Conservation (phyloP, 2,113 vertebrate genomes). For the Rissa tridactyla region DNA sequence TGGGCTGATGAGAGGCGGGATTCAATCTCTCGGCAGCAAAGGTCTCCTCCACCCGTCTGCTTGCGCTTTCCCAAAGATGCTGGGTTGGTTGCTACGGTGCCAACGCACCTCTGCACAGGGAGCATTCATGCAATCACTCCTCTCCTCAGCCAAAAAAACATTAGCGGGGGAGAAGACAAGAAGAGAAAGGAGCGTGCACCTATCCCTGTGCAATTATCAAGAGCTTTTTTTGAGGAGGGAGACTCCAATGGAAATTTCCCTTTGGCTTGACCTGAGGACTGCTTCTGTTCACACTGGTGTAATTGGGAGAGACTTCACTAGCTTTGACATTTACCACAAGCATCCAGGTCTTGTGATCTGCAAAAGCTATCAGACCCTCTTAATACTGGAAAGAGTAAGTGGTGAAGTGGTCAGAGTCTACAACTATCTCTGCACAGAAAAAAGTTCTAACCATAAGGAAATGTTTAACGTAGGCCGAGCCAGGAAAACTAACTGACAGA, state of each 20-base stretch:
- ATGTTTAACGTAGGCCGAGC: not conserved
- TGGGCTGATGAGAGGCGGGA: not conserved
- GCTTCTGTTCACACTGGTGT: not conserved
- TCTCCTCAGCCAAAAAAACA: not conserved
- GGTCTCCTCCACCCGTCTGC: not conserved
- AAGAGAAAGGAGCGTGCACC: not conserved
- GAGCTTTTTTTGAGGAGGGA: not conserved
- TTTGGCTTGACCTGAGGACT: not conserved
- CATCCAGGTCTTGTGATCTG: rapidly evolving
- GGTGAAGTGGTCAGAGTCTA: not conserved
- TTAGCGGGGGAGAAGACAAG: not conserved
- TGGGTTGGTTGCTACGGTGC: not conserved
- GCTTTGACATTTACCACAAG: not conserved
- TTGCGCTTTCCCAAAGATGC: not conserved
- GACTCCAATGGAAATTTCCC: not conserved
- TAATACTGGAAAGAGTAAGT: not conserved
- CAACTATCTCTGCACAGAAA: not conserved
- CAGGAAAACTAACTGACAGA: not conserved
- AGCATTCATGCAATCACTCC: not conserved
- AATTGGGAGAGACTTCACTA: not conserved
- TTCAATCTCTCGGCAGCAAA: not conserved
- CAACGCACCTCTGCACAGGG: not conserved
- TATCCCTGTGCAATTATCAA: not conserved
- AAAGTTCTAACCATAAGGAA: not conserved
- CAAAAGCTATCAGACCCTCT: not conserved